These are phyloP conservation scores for Harpalus rufipes DNA, from an alignment of 2,888 invertebrate species.

Conservation along the genomic window DNA sequence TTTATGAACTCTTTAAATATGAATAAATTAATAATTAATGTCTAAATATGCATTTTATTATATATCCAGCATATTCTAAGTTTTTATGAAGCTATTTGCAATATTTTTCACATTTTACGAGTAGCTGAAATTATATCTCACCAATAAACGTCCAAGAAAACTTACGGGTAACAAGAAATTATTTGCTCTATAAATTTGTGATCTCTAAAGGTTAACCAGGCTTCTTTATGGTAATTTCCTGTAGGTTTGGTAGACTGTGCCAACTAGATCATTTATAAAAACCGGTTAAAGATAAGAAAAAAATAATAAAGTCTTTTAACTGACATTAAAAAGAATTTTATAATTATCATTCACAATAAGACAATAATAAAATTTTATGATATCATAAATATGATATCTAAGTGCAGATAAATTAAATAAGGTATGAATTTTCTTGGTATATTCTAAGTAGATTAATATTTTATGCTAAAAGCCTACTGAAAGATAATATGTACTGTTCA, in stretches of 20 bases:
- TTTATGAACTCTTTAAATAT: neutral
- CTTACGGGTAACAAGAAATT: conserved; percentile 32
- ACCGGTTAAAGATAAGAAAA: conserved; percentile 17
- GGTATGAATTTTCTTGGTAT: neutral
- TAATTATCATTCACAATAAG: conserved; percentile 26
- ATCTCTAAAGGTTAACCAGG: conserved; percentile 34
- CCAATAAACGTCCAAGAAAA: conserved; percentile 27
- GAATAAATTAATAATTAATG: neutral
- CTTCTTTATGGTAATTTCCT: conserved; percentile 2
- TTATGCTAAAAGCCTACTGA: neutral
- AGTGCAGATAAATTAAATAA: neutral
- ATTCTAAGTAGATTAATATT: conserved; percentile 10
- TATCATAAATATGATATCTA: neutral
- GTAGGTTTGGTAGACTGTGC: conserved; percentile 2
- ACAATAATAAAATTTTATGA: conserved; percentile 37
- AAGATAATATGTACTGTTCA: neutral
- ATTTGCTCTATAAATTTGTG: conserved; percentile 39
- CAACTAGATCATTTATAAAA: conserved; percentile 28
- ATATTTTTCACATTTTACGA: conserved; percentile 12
- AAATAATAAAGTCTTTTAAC: neutral
- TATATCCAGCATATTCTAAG: conserved; percentile 1
- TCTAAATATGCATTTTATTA: conserved; percentile 13
- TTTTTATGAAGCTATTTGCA: conserved; percentile 8
- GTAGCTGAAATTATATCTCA: conserved; percentile 18
- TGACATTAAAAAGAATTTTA: conserved; percentile 45